phyloP scores from a whole-genome alignment of 2,888 invertebrate species.

The Hemistola chrysoprasaria region DNA sequence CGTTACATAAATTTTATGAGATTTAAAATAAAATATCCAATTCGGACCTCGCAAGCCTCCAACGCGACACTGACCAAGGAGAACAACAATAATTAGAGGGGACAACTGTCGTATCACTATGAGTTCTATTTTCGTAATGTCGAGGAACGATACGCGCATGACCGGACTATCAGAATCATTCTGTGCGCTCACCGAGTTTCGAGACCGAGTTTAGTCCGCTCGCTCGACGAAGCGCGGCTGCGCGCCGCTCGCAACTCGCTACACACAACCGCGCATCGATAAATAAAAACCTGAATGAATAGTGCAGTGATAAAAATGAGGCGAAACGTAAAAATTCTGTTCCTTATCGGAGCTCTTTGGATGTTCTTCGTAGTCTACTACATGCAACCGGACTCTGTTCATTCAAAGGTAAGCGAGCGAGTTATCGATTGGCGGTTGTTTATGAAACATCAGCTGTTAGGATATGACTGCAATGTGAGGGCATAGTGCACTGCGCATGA shows the following conservation, averaged over 20 bases:
- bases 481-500: constrained; percentile 62
- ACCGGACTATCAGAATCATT: constrained; percentile 47
- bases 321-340: constrained; percentile 71
- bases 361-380: constrained; percentile 73
- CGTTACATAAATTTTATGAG: too few relatives aligned
- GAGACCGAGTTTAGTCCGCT: constrained; percentile 53
- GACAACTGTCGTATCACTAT: constrained; percentile 38
- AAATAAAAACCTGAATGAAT: constrained; percentile 27
- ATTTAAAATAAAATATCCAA: too few relatives aligned
- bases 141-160: constrained; percentile 72
- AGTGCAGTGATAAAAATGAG: constrained; percentile 56
- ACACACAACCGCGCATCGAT: constrained; percentile 44
- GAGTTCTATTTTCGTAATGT: constrained; percentile 64
- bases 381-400: constrained; percentile 69
- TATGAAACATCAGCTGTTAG: constrained; percentile 57
- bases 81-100: constrained; percentile 43
- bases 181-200: constrained; percentile 32
- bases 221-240: constrained; percentile 72
- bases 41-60: too few relatives aligned
- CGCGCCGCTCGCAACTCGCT: constrained; percentile 57
- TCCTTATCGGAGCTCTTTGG: constrained; percentile 69
- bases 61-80: constrained; percentile 35
- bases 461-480: constrained; percentile 39
- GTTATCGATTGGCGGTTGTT: constrained; percentile 35
- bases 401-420: constrained; percentile 54